A percentile compares a stretch with the other conserved stretches of the same genome.
phyloP scores from a whole-genome alignment of 2,113 vertebrate species.

The Phrynocephalus versicolor region DNA sequence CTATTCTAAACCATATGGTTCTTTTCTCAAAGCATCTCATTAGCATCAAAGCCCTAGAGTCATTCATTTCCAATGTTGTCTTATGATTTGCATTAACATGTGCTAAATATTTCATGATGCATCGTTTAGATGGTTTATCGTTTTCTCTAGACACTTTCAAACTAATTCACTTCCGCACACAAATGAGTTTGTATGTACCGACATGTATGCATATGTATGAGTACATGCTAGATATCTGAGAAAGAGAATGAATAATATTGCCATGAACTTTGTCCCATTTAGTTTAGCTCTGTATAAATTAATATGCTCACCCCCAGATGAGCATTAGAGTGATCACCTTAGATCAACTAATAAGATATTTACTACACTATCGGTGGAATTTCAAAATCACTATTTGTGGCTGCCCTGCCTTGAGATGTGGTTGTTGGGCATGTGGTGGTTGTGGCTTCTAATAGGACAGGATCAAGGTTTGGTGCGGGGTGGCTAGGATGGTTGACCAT shows the following conservation, averaged over 20 bases:
- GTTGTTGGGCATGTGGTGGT: background rate
- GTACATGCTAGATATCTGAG: background rate
- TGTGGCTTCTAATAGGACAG: background rate
- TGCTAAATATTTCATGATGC: slow-evolving; percentile 11
- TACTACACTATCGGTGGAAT: background rate
- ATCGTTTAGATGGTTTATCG: background rate
- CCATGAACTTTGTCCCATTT: slow-evolving; percentile 11
- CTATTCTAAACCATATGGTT: slow-evolving; percentile 26
- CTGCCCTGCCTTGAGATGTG: background rate
- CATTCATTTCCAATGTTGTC: background rate
- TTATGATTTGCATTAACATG: background rate
- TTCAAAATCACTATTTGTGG: background rate
- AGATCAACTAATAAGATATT: background rate
- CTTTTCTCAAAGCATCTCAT: slow-evolving; percentile 25
- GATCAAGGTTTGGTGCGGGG: background rate
- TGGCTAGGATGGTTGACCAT: background rate
- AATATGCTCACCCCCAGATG: background rate
- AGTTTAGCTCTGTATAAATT: slow-evolving; percentile 7
- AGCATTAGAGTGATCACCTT: background rate
- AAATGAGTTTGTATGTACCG: background rate
- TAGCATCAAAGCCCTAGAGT: background rate
- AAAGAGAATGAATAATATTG: background rate
- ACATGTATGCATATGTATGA: background rate
- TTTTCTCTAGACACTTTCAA: background rate
- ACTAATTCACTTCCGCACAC: background rate